These are phyloP conservation scores for Drosophila borealis DNA, from an alignment of 2,888 invertebrate species.

Conservation along the genomic window DNA sequence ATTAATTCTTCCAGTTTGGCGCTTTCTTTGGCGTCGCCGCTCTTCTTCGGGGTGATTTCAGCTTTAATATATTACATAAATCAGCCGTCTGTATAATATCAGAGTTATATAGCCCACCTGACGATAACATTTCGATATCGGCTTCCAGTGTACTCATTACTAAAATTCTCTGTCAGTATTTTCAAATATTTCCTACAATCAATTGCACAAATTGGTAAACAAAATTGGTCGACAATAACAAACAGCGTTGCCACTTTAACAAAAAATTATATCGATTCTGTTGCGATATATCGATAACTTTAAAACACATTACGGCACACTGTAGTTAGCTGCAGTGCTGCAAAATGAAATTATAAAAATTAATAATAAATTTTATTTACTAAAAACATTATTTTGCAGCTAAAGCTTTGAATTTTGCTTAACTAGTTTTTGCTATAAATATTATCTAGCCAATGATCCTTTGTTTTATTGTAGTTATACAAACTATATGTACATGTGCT, in stretches of 20 bases:
- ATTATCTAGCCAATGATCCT: background rate
- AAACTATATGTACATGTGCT: conserved; percentile 20
- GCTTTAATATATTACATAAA: background rate
- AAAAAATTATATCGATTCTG: background rate
- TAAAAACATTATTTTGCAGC: background rate
- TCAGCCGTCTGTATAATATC: background rate
- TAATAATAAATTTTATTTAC: conserved; percentile 2
- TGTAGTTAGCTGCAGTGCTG: conserved; percentile 3
- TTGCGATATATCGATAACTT: conserved; percentile 19
- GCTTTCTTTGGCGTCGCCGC: conserved; percentile 17
- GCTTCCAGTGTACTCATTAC: conserved; percentile 35
- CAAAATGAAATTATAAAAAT: conserved; percentile 10
- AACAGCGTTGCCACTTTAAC: conserved; percentile 15
- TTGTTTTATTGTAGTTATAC: conserved; percentile 2
- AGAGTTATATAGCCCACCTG: conserved; percentile 30
- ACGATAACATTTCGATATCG: background rate
- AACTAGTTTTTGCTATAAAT: background rate
- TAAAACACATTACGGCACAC: background rate
- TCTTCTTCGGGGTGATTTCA: conserved; percentile 53
- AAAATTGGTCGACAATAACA: conserved; percentile 37
- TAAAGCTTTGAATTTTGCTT: background rate
- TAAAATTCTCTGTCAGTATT: background rate
- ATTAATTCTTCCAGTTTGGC: conserved; percentile 90
- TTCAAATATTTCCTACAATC: conserved; percentile 1
- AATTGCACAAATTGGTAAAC: conserved; percentile 34